Evolutionary conservation across 2,113 vertebrate genomes (phyloP).

Genomic region (Hylia prasina): DNA sequence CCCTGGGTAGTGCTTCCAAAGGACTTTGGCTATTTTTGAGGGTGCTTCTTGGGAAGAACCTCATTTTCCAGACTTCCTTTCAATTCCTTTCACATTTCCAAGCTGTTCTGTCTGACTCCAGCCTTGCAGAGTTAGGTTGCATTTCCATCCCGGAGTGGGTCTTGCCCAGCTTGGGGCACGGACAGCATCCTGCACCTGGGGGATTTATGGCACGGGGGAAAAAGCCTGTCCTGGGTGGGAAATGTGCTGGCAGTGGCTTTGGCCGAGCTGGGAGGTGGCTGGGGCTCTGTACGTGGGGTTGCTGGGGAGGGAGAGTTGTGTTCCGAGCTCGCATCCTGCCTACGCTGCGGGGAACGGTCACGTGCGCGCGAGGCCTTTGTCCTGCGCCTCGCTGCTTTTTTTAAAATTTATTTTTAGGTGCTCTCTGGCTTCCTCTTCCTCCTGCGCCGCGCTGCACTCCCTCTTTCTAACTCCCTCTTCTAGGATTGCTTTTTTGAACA

Average conservation of each 20-base stretch:
- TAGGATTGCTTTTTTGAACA: slow-evolving; percentile 4
- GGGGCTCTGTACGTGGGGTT: not conserved
- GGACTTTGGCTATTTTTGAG: not conserved
- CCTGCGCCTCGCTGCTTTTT: slow-evolving; percentile 32
- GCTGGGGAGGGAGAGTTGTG: slow-evolving; percentile 23
- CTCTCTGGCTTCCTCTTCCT: slow-evolving; percentile 60
- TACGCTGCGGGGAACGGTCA: not conserved
- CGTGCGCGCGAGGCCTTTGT: not conserved
- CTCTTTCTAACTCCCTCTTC: slow-evolving; percentile 31
- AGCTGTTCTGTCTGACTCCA: accelerated
- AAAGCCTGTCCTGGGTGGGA: accelerated
- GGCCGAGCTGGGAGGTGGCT: not conserved
- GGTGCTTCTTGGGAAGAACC: accelerated
- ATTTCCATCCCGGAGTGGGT: accelerated
- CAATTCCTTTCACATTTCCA: not conserved
- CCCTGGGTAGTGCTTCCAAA: accelerated
- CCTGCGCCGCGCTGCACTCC: not conserved
- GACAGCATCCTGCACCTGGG: not conserved
- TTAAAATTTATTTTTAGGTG: slow-evolving; percentile 56
- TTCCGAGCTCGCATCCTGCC: slow-evolving; percentile 30
- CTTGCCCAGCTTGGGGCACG: not conserved
- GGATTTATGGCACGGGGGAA: not conserved
- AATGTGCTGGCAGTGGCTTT: not conserved
- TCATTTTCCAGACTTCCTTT: not conserved
- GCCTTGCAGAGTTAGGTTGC: not conserved